Evolutionary conservation across 2,113 vertebrate species (phyloP), one percentile per base, ranked within the genome.

Genomic region (Sinocyclocheilus anophthalmus): DNA sequence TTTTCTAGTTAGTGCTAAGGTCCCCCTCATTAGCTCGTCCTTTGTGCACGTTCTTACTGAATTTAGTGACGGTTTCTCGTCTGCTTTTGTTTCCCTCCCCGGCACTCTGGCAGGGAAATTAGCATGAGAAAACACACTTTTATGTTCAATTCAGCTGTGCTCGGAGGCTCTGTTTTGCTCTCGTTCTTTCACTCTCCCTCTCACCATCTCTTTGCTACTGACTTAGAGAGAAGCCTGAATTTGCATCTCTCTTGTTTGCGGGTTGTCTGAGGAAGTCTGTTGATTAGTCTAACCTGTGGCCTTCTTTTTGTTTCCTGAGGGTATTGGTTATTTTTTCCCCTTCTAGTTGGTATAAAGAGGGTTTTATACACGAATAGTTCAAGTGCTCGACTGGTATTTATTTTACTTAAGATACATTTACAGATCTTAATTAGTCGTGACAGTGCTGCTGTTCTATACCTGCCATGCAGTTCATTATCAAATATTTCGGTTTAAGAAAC

Each of bases 51-150:
- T 76, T 88, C 83, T 79, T 86, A 77, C 86, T 80, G 84, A 73
- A 84, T 88, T 86, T 78, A 87, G 85, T 83, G 86, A 88, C 81
- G 88, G 76, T 81, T 84, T 86, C 81, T 90, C 67, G 42, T 57
- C 48, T 65, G 55, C 79, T 84, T 87, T 90, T 89, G 88, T 90
- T 85, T 81, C 53, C 5, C 33, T 86, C 73, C 82, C 84, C 37
- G 61, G 82, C 65, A 39, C 75, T 83, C 50, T 67, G 85, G 79
- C 83, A 75, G 70, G 70, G 67, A 50, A 83, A 90, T 90, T 90
- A 86, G 88, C 89, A 90, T 90, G 84, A 89, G 72, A 90, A 90
- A 87, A 85, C 84, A 67, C 67, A 59, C 69, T 61, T 59, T 86
- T 75, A 53, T 86, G 63, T 79, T 63, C 72, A 69, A 85, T 72